These are phyloP conservation scores for Apamea monoglypha DNA, from an alignment of 2,888 invertebrate genomes.

Conservation along the genomic window DNA sequence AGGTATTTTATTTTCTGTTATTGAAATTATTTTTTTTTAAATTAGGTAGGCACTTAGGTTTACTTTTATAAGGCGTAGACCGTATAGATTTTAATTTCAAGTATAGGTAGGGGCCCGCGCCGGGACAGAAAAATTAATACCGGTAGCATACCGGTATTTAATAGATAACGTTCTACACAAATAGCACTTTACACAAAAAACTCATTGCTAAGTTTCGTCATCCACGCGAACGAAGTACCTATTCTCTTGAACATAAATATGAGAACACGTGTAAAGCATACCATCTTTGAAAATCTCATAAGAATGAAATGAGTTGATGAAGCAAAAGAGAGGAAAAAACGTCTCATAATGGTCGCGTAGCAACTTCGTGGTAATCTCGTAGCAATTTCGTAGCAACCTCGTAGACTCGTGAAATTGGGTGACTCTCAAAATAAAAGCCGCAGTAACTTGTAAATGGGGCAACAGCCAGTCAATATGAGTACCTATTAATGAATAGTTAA, in stretches of 20 bases:
- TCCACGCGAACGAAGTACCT: too few relatives aligned
- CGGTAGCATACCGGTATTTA: too few relatives aligned
- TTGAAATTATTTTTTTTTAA: too few relatives aligned
- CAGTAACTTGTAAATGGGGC: conserved; percentile 5
- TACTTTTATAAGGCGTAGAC: too few relatives aligned
- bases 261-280: neutral
- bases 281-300: neutral
- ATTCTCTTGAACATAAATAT: neutral
- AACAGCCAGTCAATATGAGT: conserved; percentile 8
- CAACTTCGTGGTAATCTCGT: conserved; percentile 24
- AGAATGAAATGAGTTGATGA: neutral
- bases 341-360: conserved; percentile 14
- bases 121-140: too few relatives aligned
- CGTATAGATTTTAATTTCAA: too few relatives aligned
- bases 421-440: neutral
- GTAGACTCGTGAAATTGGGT: conserved; percentile 31
- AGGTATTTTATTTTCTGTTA: too few relatives aligned
- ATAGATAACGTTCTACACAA: too few relatives aligned
- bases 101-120: too few relatives aligned
- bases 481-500: neutral
- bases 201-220: too few relatives aligned
- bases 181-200: too few relatives aligned
- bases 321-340: neutral
- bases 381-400: conserved; percentile 38
- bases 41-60: too few relatives aligned